Evolutionary conservation across 2,888 invertebrate species (phyloP).

Genomic region (Drosophila bunnanda): DNA sequence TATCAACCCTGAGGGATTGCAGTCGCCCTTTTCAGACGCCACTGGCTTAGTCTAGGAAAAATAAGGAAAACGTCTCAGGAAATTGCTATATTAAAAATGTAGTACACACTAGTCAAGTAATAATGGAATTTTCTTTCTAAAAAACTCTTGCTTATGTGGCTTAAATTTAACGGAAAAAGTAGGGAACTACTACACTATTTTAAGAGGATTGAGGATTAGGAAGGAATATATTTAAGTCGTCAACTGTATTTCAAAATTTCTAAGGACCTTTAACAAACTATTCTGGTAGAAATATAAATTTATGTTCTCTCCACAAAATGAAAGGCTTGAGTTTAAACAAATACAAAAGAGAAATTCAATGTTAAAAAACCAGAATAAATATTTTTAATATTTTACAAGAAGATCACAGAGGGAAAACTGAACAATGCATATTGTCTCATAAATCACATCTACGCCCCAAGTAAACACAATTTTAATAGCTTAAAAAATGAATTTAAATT

Average conservation of each 20-base stretch:
- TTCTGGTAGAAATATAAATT: too few species aligned
- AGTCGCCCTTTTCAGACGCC: conserved; percentile 4
- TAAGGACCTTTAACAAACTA: too few species aligned
- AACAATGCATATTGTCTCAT: neutral
- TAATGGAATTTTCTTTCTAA: conserved; percentile 17
- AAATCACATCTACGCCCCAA: neutral
- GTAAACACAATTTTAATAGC: conserved; percentile 1
- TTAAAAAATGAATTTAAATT: neutral
- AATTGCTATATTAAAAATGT: conserved; percentile 67
- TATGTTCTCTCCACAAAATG: too few species aligned
- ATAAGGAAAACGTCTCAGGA: conserved; percentile 20
- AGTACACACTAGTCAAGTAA: conserved; percentile 50
- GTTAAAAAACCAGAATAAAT: neutral
- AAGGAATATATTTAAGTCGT: neutral
- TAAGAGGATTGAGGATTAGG: neutral
- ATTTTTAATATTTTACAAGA: neutral
- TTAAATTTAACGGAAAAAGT: neutral
- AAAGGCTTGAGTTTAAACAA: too few species aligned
- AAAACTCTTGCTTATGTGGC: neutral
- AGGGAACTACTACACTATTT: neutral
- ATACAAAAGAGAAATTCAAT: neutral
- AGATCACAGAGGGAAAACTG: neutral
- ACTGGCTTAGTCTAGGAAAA: neutral
- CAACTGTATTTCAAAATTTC: neutral
- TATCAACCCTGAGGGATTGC: conserved; percentile 1